These are phyloP conservation scores for Callipepla squamata DNA, from an alignment of 2,113 vertebrate species.

Conservation along the genomic window DNA sequence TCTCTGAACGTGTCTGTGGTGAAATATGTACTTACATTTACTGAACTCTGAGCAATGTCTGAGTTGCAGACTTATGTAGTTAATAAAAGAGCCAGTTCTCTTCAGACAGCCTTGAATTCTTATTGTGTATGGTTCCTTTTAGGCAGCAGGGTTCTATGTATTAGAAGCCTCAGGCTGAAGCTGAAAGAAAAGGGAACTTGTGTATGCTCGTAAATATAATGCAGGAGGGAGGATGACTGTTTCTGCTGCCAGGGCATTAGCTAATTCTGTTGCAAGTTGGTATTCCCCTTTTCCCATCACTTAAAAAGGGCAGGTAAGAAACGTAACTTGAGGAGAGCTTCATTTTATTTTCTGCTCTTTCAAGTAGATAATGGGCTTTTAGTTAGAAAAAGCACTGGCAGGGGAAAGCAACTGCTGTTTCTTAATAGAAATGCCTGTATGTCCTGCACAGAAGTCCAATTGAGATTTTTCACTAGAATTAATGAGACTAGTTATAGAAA, in stretches of 20 bases:
- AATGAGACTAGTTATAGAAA: neutral
- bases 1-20: slow-evolving; percentile 16
- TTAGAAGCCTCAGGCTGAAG: slow-evolving; percentile 26
- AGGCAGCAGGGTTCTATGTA: slow-evolving; percentile 39
- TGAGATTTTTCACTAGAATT: neutral
- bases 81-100: slow-evolving; percentile 64
- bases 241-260: neutral
- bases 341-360: slow-evolving; percentile 1
- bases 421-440: neutral
- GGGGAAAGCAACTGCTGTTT: neutral
- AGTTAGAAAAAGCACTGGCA: neutral
- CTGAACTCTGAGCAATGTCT: slow-evolving; percentile 34
- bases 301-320: neutral
- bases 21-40: slow-evolving; percentile 58
- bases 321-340: neutral
- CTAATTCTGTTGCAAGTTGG: neutral
- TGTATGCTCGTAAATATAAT: neutral
- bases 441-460: neutral
- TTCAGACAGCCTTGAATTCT: slow-evolving; percentile 54
- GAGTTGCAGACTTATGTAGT: slow-evolving; percentile 68
- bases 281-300: neutral
- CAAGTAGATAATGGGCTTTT: neutral
- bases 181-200: neutral
- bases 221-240: neutral
- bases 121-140: slow-evolving; percentile 60